phyloP scores from a whole-genome alignment of 2,113 vertebrate genomes.

The Epinephelus fuscoguttatus region DNA sequence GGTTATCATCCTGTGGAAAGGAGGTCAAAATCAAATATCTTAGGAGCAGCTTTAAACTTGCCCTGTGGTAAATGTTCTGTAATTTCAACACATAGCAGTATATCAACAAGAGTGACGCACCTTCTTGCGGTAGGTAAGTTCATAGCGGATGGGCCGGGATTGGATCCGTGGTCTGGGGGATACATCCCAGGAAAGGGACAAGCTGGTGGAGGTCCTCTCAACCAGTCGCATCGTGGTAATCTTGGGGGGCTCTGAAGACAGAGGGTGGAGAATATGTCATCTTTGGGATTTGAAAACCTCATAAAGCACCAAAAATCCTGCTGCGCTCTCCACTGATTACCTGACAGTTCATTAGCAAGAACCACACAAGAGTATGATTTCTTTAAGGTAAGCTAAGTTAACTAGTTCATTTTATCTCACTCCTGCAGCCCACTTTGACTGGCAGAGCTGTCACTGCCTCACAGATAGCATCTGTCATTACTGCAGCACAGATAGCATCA shows the following conservation, averaged over 20 bases:
- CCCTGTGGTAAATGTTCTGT: background rate
- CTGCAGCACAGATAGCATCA: slow-evolving; percentile 24
- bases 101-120: slow-evolving; percentile 66
- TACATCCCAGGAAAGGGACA: slow-evolving; percentile 92
- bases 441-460: background rate
- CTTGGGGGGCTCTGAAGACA: slow-evolving; percentile 89
- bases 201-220: slow-evolving; percentile 84
- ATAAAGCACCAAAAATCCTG: background rate
- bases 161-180: slow-evolving; percentile 79
- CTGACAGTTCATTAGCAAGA: background rate
- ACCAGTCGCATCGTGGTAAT: slow-evolving; percentile 89
- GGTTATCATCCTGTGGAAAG: slow-evolving; percentile 75
- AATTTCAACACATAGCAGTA: background rate
- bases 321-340: background rate
- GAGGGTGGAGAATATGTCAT: background rate
- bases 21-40: background rate
- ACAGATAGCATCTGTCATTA: slow-evolving; percentile 52
- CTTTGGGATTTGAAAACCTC: background rate
- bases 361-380: background rate
- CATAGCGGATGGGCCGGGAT: slow-evolving; percentile 86
- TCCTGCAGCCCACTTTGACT: background rate
- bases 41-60: background rate
- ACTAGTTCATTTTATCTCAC: slow-evolving; percentile 6
- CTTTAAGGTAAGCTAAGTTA: too few species aligned
- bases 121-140: slow-evolving; percentile 96